phyloP scores from a whole-genome alignment of 2,888 invertebrate species.

The Nudaria mundana region DNA sequence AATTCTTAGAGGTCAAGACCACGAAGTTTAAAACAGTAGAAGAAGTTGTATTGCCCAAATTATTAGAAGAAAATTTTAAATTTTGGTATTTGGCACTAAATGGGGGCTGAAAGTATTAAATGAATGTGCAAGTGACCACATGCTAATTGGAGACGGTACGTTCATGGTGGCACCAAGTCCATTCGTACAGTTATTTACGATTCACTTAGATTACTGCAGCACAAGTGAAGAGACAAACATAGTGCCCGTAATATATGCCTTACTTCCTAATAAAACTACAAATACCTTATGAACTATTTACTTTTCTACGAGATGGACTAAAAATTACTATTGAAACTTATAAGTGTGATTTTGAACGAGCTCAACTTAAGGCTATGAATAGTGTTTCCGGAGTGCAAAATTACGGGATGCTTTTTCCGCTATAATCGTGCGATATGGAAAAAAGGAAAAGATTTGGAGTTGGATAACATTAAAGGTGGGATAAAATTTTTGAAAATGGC shows the following conservation, averaged over 20 bases:
- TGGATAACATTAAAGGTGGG: background rate
- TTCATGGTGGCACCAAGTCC: slow-evolving; percentile 2
- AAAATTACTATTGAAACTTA: background rate
- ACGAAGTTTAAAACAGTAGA: slow-evolving; percentile 1
- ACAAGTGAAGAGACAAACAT: slow-evolving; percentile 2
- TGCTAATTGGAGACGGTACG: slow-evolving; percentile 7
- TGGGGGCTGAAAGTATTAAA: slow-evolving; percentile 1
- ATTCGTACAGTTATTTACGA: slow-evolving; percentile 5
- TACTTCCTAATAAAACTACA: background rate
- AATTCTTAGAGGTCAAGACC: slow-evolving; percentile 3
- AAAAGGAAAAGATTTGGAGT: background rate
- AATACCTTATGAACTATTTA: background rate
- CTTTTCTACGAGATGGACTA: background rate
- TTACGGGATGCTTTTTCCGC: background rate
- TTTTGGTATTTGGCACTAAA: slow-evolving; percentile 3
- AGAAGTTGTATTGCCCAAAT: slow-evolving; percentile 1
- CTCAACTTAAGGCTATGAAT: background rate
- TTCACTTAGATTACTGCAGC: slow-evolving; percentile 6
- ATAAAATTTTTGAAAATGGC: background rate
- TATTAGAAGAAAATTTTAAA: slow-evolving; percentile 5
- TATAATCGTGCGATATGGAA: slow-evolving; percentile 2
- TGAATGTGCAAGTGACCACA: slow-evolving; percentile 3
- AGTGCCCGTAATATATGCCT: background rate
- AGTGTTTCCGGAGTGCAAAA: background rate
- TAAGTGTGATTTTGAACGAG: too few relatives aligned